Percentiles rank a stretch among this genome's conserved stretches.
phyloP scores from a whole-genome alignment of 2,888 invertebrate genomes.

The Lottia gigantea region DNA sequence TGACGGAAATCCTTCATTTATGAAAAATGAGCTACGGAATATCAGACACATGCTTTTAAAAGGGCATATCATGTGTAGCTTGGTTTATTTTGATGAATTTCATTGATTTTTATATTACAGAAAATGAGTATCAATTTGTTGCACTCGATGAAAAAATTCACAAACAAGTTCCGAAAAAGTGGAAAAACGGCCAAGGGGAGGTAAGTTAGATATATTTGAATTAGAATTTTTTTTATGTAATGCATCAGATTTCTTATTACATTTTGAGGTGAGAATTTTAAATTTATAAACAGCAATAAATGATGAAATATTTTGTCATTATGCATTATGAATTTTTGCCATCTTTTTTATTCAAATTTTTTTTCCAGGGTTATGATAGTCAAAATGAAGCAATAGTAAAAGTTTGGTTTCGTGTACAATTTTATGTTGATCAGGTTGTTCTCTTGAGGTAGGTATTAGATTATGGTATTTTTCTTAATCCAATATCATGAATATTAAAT shows the following conservation, averaged over 20 bases:
- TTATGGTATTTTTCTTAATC: too few species aligned
- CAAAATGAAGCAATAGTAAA: constrained; percentile 89
- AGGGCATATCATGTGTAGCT: too few species aligned
- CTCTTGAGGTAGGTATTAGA: constrained; percentile 76
- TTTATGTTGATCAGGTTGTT: constrained; percentile 91
- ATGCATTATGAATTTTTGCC: background rate
- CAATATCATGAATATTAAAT: too few species aligned
- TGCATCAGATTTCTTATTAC: background rate
- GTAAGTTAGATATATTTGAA: constrained; percentile 37
- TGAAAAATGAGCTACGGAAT: too few species aligned
- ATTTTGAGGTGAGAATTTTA: background rate
- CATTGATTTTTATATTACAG: constrained; percentile 74
- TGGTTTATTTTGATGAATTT: background rate
- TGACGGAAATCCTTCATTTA: too few species aligned
- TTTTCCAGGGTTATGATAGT: constrained; percentile 67
- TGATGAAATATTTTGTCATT: too few species aligned
- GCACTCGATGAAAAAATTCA: constrained; percentile 94
- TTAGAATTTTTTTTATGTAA: too few species aligned
- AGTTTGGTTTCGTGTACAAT: constrained; percentile 90
- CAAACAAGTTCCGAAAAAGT: constrained; percentile 95
- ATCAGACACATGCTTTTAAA: too few species aligned
- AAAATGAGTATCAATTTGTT: constrained; percentile 95
- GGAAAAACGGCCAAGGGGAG: constrained; percentile 81
- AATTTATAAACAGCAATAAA: too few species aligned
- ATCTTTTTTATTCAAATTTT: constrained; percentile 8